These are phyloP conservation scores for Lagorchestes hirsutus DNA, from an alignment of 2,797 vertebrate species.

Conservation along the genomic window DNA sequence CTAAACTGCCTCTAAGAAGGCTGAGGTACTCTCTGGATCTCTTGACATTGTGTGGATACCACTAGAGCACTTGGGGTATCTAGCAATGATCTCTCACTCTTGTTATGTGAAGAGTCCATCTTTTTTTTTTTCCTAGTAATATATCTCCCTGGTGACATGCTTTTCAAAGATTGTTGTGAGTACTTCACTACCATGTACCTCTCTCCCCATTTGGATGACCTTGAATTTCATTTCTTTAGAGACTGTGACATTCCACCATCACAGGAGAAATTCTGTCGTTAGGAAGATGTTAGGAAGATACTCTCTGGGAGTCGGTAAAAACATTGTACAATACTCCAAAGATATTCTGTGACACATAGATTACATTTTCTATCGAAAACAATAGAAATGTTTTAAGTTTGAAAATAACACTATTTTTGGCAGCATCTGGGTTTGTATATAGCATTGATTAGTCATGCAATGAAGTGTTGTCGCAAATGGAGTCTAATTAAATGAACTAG, in stretches of 20 bases:
- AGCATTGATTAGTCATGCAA: too few species aligned
- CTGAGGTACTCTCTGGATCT: background rate
- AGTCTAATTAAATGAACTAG: background rate
- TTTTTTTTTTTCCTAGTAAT: too few species aligned
- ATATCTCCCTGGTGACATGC: too few species aligned
- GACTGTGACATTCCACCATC: too few species aligned
- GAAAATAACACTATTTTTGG: background rate
- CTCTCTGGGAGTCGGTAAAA: background rate
- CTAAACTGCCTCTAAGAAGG: background rate
- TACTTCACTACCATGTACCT: too few species aligned
- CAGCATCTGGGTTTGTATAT: background rate
- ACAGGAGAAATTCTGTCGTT: too few species aligned
- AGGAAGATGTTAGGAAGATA: too few species aligned
- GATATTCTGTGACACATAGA: background rate
- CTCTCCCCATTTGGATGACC: too few species aligned
- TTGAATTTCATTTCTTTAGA: too few species aligned
- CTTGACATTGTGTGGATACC: background rate
- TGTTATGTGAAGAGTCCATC: background rate
- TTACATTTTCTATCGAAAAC: background rate
- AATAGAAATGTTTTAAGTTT: background rate
- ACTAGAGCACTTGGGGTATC: background rate
- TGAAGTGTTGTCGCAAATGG: background rate
- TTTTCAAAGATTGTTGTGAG: too few species aligned
- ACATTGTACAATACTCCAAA: conserved; percentile 20
- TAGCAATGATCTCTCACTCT: background rate